Percentiles rank a stretch among this genome's conserved stretches.
These are phyloP conservation scores for Eriosoma lanigerum DNA, from an alignment of 1,140 invertebrate genomes.

Conservation along the genomic window DNA sequence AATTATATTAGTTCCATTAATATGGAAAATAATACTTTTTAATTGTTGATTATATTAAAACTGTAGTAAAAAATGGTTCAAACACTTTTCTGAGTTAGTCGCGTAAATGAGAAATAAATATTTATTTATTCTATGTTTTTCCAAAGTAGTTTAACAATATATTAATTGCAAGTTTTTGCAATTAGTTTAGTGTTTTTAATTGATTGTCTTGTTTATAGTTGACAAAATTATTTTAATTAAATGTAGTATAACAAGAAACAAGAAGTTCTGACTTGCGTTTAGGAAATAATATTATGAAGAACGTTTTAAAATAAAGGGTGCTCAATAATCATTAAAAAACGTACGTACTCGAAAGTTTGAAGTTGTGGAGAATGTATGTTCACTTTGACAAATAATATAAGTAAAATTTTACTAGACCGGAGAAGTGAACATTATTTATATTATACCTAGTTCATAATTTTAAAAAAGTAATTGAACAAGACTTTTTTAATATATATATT, in stretches of 20 bases:
- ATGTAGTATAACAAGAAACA: background rate
- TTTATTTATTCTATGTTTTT: constrained; percentile 6
- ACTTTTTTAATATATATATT: background rate
- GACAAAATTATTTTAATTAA: constrained; percentile 6
- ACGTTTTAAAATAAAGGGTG: background rate
- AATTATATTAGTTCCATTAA: too few species aligned
- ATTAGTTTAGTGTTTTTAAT: constrained; percentile 34
- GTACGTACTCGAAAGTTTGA: background rate
- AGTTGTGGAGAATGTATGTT: too few species aligned
- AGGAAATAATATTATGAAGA: background rate
- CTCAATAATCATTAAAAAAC: background rate
- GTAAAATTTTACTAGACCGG: too few species aligned
- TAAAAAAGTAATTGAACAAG: too few species aligned
- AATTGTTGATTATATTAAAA: background rate
- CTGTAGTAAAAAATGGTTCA: background rate
- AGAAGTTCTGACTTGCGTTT: background rate
- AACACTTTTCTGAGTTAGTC: background rate
- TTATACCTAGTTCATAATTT: too few species aligned
- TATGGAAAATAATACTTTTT: too few species aligned
- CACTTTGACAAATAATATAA: too few species aligned
- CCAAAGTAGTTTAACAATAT: background rate
- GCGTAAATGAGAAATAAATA: background rate
- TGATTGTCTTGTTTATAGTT: background rate
- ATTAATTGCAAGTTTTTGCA: too few species aligned
- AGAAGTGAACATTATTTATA: too few species aligned